A percentile compares a stretch with the other conserved stretches of the same genome.
Conservation (phyloP, 1,140 invertebrate species). For the Drosophila chauvacae region DNA sequence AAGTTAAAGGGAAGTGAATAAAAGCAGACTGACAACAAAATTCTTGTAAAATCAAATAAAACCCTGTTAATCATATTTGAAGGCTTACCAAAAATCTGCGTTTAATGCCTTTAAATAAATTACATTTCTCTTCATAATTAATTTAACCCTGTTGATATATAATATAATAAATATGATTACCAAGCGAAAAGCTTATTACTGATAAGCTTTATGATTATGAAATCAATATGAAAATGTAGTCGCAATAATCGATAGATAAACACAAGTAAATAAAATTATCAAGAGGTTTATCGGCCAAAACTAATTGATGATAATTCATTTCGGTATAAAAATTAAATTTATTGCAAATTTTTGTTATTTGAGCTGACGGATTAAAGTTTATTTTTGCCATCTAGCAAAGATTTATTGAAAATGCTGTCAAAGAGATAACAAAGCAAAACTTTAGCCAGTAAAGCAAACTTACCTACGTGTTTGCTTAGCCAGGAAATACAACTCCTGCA, state of each 20-base stretch:
- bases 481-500: neutral
- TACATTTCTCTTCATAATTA: no score
- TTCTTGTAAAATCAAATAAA: neutral
- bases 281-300: neutral
- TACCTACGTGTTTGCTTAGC: slow-evolving; percentile 25
- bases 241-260: slow-evolving; percentile 20
- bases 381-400: neutral
- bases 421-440: slow-evolving; percentile 4
- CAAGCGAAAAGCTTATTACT: slow-evolving; percentile 12
- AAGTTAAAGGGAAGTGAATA: no score
- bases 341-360: neutral
- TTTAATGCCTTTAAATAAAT: no score
- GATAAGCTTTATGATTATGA: slow-evolving; percentile 20
- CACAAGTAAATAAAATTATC: slow-evolving; percentile 22
- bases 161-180: neutral
- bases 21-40: neutral
- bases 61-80: no score
- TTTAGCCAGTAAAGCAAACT: slow-evolving; percentile 1
- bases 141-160: neutral
- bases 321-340: neutral
- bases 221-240: slow-evolving; percentile 13
- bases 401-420: slow-evolving; percentile 1
- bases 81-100: no score
- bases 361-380: neutral
- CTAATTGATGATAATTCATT: slow-evolving; percentile 7